Evolutionary conservation across 2,888 invertebrate species (phyloP).

Genomic region (Parnassius glacialis): DNA sequence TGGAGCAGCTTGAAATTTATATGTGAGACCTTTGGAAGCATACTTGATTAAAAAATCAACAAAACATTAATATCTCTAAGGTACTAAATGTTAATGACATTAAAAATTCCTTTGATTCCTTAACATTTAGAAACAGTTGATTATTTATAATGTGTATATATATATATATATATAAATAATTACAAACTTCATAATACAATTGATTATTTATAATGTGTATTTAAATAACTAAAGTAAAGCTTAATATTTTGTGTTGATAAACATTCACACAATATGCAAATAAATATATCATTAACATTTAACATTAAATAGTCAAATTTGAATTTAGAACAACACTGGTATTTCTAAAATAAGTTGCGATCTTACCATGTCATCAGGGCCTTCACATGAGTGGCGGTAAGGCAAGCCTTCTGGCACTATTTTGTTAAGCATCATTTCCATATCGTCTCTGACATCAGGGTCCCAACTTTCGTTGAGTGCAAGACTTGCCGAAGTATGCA

Average conservation of each 20-base stretch:
- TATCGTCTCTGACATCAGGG: slow-evolving; percentile 97
- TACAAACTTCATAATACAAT: background rate
- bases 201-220: background rate
- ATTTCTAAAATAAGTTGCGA: slow-evolving; percentile 5
- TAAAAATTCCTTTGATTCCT: too few species aligned
- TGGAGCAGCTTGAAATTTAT: too few species aligned
- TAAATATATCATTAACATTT: background rate
- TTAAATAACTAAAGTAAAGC: slow-evolving; percentile 3
- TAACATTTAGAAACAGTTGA: background rate
- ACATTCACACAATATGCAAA: slow-evolving; percentile 17
- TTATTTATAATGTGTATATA: background rate
- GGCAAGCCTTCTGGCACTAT: slow-evolving; percentile 98
- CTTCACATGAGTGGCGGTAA: slow-evolving; percentile 98
- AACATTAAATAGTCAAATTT: background rate
- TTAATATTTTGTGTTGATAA: slow-evolving; percentile 15
- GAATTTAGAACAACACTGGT: background rate
- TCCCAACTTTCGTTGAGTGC: slow-evolving; percentile 99
- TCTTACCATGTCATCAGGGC: slow-evolving; percentile 98
- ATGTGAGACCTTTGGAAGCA: too few species aligned
- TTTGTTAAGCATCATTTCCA: slow-evolving; percentile 99
- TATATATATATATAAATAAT: too few species aligned
- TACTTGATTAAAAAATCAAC: too few species aligned
- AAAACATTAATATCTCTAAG: too few species aligned
- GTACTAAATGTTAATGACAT: too few species aligned
- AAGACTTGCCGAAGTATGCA: slow-evolving; percentile 98